These are phyloP conservation scores for Lemur catta DNA, from an alignment of 2,797 vertebrate genomes.

Conservation along the genomic window DNA sequence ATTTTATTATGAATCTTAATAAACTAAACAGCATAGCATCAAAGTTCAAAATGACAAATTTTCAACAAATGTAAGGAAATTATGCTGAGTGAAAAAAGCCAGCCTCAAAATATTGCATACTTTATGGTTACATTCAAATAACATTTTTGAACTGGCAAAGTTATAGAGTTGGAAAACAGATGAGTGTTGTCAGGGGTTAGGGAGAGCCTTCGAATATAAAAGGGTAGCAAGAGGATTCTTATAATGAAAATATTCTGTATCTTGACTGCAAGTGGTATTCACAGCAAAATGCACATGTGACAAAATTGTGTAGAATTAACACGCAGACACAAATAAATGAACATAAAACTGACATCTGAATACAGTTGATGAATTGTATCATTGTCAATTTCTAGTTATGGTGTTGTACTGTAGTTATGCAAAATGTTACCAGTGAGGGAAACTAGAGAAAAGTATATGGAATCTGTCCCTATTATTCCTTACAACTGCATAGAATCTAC, in stretches of 20 bases:
- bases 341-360: not conserved
- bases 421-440: not conserved
- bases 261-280: not conserved
- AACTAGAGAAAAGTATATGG: not conserved
- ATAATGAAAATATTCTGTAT: not conserved
- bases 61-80: not conserved
- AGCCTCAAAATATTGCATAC: not conserved
- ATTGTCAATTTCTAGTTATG: not conserved
- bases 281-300: not conserved
- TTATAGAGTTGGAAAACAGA: not conserved
- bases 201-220: not conserved
- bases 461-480: not conserved
- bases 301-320: not conserved
- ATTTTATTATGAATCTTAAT: not conserved
- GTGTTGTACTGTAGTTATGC: not conserved
- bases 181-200: not conserved
- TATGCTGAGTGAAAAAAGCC: not conserved
- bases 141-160: constrained; percentile 2
- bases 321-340: not conserved
- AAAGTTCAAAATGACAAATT: not conserved
- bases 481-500: not conserved
- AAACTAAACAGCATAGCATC: not conserved
- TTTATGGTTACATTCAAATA: not conserved
- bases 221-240: not conserved
- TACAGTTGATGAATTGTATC: not conserved